phyloP scores from a whole-genome alignment of 2,113 vertebrate genomes.

The Smithornis capensis region DNA sequence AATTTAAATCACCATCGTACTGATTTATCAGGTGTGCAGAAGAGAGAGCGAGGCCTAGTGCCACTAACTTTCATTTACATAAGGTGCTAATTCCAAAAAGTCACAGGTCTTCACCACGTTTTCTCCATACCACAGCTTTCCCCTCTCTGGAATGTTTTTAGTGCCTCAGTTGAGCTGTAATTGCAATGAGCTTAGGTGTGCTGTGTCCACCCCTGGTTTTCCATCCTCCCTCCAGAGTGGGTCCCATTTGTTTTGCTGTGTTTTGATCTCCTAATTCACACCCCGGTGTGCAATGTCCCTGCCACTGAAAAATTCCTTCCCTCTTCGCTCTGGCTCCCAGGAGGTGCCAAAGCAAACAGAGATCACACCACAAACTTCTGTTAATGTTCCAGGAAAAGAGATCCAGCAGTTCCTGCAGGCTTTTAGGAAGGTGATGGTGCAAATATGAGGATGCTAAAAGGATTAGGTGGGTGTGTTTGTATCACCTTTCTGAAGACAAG shows the following conservation, averaged over 20 bases:
- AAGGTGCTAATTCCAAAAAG: neutral
- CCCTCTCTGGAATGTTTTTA: neutral
- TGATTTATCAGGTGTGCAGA: neutral
- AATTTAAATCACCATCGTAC: neutral
- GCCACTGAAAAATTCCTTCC: constrained; percentile 39
- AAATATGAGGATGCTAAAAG: constrained; percentile 60
- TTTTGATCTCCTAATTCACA: constrained; percentile 62
- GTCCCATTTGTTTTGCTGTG: constrained; percentile 41
- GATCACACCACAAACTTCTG: constrained; percentile 51
- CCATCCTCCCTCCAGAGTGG: neutral
- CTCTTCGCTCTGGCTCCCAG: constrained; percentile 39
- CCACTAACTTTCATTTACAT: neutral
- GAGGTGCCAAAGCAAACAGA: constrained; percentile 60
- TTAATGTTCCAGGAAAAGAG: constrained; percentile 53
- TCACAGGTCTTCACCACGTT: neutral
- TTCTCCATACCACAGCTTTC: neutral
- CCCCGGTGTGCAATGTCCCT: neutral
- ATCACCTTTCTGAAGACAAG: constrained; percentile 26
- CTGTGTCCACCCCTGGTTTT: neutral
- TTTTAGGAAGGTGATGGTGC: constrained; percentile 25
- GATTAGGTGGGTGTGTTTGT: constrained; percentile 31
- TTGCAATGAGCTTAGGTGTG: neutral
- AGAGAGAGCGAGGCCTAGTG: neutral
- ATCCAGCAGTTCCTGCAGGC: constrained; percentile 28
- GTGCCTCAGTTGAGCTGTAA: neutral